Evolutionary conservation across 2,888 invertebrate genomes (phyloP), one percentile per base, ranked within the genome.

Genomic region (Ochropleura plecta): DNA sequence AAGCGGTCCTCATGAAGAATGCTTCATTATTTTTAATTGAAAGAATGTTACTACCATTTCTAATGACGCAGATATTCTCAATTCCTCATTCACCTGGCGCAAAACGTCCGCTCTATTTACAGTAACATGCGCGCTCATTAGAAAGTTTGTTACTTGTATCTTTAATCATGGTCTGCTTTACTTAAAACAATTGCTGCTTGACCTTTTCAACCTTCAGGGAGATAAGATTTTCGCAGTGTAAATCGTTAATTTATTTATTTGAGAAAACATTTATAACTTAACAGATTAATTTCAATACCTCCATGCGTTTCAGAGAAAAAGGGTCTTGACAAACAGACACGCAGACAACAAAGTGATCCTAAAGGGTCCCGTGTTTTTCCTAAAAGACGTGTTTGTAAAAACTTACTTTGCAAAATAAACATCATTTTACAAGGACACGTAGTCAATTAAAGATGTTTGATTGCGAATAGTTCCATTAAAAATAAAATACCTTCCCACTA

Each of bases 41-140:
- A 70, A 57, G 18, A 42, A 48, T 20, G 0, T 3, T 68, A 6
- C 8, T 73, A n/a, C 20, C 4, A 30, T 46, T 40, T 55, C 30
- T 48, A 57, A 65, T 57, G 65, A 30, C 42, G 30, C 12, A 76
- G 20, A 64, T 74, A 55, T 77, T 49, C 48, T 77, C 42, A 57
- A 30, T 77, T 44, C 30, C 55, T 49, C 44, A 66, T 77, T 55
- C 48, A 77, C 16, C 48, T 77, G 77, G 57, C 44, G n/a, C 66
- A 57, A 46, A 68, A 68, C 46, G 51, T 60, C 51, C 51, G 59
- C 40, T 75, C 59, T 46, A 40, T 78, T 57, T 49, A 53, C 6
- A 59, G 46, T 14, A 51, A 75, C 59, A 75, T 51, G 46, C 40
- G 18, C 68, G 18, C 75, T 76, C 68, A 76, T 76, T 76, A 68